Evolutionary conservation across 2,888 invertebrate species (phyloP).

Genomic region (Cataglyphis altisquamis): DNA sequence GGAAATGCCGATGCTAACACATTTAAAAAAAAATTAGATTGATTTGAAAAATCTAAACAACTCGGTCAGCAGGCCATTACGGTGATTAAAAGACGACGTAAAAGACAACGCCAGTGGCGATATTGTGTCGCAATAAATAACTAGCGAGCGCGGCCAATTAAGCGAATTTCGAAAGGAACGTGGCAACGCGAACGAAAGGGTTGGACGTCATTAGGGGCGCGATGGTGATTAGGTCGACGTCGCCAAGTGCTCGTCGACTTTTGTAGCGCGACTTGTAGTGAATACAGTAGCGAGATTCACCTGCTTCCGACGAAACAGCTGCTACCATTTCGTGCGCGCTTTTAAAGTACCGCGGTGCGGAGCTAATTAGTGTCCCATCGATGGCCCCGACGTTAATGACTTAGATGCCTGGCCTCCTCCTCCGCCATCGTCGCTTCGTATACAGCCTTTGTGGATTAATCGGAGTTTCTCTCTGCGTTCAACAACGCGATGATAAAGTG

Average conservation of each 20-base stretch:
- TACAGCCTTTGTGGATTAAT: constrained; percentile 39
- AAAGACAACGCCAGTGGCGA: constrained; percentile 41
- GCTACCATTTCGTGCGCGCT: constrained; percentile 67
- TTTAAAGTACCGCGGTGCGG: constrained; percentile 56
- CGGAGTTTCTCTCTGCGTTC: constrained; percentile 3
- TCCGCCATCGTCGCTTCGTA: constrained; percentile 6
- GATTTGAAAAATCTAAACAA: constrained; percentile 32
- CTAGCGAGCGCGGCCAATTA: constrained; percentile 80
- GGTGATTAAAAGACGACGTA: constrained; percentile 47
- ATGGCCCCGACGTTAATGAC: constrained; percentile 61
- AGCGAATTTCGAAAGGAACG: constrained; percentile 78
- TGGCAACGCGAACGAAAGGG: constrained; percentile 68
- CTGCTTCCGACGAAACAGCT: constrained; percentile 78
- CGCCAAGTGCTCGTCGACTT: constrained; percentile 48
- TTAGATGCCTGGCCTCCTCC: constrained; percentile 50
- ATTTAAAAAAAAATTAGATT: neutral
- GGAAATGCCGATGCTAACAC: neutral
- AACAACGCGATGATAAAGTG: constrained; percentile 56
- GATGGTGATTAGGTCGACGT: constrained; percentile 81
- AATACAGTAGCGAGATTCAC: constrained; percentile 81
- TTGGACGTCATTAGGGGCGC: constrained; percentile 82
- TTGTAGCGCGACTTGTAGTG: constrained; percentile 40
- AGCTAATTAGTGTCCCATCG: constrained; percentile 71
- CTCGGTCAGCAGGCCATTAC: constrained; percentile 62
- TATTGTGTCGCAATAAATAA: constrained; percentile 78